Percentiles rank a stretch among this genome's conserved stretches.
phyloP scores from a whole-genome alignment of 30 jellyfish, hydroid and myxozoan species.

The Hydractinia symbiolongicarpus region DNA sequence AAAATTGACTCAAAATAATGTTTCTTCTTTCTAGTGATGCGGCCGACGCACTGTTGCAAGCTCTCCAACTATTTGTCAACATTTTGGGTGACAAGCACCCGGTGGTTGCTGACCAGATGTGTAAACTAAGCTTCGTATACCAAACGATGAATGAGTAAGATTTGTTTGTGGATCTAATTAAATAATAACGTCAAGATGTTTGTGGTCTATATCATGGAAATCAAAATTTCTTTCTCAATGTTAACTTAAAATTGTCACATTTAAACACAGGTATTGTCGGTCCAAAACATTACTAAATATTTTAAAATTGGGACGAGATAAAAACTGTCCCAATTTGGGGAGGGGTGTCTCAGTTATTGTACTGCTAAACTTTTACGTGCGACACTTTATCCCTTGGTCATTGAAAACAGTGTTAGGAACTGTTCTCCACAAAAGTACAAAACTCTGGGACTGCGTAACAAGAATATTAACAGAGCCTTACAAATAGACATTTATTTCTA shows the following conservation, averaged over 20 bases:
- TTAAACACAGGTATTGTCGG: background rate
- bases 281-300: background rate
- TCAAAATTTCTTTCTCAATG: too few species aligned
- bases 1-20: background rate
- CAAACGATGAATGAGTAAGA: slow-evolving; percentile 16
- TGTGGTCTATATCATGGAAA: too few species aligned
- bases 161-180: background rate
- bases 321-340: background rate
- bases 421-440: too few species aligned
- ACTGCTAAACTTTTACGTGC: too few species aligned
- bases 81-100: background rate
- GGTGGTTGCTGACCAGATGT: slow-evolving; percentile 14
- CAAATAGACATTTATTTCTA: too few species aligned
- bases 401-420: too few species aligned
- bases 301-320: background rate
- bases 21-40: slow-evolving; percentile 13
- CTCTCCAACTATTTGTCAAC: slow-evolving; percentile 13
- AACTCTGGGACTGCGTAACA: too few species aligned
- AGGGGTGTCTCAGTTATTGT: background rate
- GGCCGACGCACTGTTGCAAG: background rate
- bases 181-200: background rate
- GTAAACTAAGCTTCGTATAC: slow-evolving; percentile 21
- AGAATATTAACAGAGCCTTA: too few species aligned
- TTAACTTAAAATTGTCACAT: too few species aligned
- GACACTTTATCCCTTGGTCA: too few species aligned